Base-by-base conservation (phyloP, 2,888 invertebrate species). In the Metacarcinus magister region DNA sequence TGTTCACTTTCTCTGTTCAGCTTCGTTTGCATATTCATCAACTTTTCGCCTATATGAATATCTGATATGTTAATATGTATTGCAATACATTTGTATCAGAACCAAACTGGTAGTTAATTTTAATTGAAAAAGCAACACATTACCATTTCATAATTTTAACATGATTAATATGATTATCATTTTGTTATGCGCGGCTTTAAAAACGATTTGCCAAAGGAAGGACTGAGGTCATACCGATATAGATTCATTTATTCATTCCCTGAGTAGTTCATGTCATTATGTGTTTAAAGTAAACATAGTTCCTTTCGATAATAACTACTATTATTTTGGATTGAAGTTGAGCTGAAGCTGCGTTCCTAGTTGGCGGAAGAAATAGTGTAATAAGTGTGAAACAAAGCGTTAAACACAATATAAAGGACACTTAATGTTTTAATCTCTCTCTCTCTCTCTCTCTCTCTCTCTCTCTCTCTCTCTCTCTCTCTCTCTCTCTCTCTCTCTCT, bases 401-500 rank as follows among this genome's bases (percentile, higher is more conserved):
- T 75, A 0, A 75, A 2, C 75, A 23, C 75, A 75, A n/a, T 23
- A 5, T n/a, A 67, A 67, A 67, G n/a, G 19, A 5, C 19, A 60
- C 60, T 23, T 5, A 67, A n/a, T 4, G n/a, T 67, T 67, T 0
- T 5, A 67, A 19, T n/a, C n/a, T n/a, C n/a, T n/a, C n/a, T 48
- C 48, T 48, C 48, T 16, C 16, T 16, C 5, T 60, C 16, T 60
- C 60, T n/a, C 75, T 75, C 75, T 75, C 75, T 75, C 75, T 75
- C 75, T 75, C 75, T 75, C 75, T 75, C 75, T 75, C 75, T 75
- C 75, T 75, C 75, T 75, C 75, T 75, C 75, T 75, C 75, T 67
- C 67, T 67, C 67, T 67, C 67, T 67, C 67, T 67, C 67, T 67
- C 67, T 67, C 67, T 67, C 67, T 67, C 67, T 67, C 67, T 67